phyloP scores from a whole-genome alignment of 2,113 vertebrate genomes.

The Apeltes quadracus region DNA sequence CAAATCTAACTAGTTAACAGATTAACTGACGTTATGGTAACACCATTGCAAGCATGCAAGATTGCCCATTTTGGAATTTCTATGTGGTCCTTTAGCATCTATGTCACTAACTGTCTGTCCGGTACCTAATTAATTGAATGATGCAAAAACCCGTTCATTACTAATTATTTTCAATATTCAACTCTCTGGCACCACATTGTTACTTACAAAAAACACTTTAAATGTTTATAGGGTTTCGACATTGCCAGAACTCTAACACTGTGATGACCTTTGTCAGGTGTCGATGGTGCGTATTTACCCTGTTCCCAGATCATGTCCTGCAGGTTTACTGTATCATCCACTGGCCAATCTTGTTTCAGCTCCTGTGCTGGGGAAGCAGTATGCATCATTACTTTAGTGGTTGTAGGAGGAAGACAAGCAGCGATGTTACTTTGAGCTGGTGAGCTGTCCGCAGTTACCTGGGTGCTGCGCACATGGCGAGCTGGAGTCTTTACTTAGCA shows the following conservation, averaged over 20 bases:
- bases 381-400: background rate
- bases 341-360: conserved; percentile 78
- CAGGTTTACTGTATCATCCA: conserved; percentile 69
- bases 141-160: background rate
- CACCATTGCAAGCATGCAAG: background rate
- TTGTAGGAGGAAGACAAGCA: background rate
- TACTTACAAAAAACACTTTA: no score
- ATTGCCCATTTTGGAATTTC: background rate
- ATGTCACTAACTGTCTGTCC: background rate
- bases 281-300: conserved; percentile 50
- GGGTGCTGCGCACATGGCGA: no score
- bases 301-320: conserved; percentile 77
- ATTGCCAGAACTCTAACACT: background rate
- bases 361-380: conserved; percentile 65
- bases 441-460: no score
- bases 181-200: no score
- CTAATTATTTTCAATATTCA: background rate
- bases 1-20: background rate
- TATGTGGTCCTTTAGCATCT: background rate
- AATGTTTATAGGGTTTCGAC: background rate
- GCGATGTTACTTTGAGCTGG: background rate
- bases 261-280: background rate
- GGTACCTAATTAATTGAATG: background rate
- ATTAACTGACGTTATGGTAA: no score
- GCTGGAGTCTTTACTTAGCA: no score